These are phyloP conservation scores for Leptopilina syphax DNA, from an alignment of 2,888 invertebrate genomes.

Conservation along the genomic window DNA sequence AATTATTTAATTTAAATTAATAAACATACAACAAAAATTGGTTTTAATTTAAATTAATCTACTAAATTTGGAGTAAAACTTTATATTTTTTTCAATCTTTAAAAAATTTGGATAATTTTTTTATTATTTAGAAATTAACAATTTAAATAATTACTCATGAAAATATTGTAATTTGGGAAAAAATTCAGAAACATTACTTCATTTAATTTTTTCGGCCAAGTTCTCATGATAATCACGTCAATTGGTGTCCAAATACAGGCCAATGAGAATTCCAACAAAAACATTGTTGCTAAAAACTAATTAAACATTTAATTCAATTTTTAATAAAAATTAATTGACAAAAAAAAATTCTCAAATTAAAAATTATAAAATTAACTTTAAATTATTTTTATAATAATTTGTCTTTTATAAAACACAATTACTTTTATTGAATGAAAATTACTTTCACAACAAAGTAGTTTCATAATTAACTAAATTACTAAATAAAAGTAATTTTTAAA, in stretches of 20 bases:
- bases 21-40: not conserved
- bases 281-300: constrained; percentile 68
- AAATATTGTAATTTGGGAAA: not conserved
- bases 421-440: too few species aligned
- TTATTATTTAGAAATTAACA: too few species aligned
- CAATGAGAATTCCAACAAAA: constrained; percentile 67
- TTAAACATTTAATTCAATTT: constrained; percentile 25
- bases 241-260: constrained; percentile 71
- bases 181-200: constrained; percentile 60
- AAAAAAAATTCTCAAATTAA: too few species aligned
- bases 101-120: too few species aligned
- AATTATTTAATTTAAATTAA: not conserved
- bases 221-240: constrained; percentile 63
- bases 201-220: constrained; percentile 58
- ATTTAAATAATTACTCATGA: not conserved
- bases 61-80: too few species aligned
- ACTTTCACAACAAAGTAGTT: too few species aligned
- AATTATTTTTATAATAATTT: too few species aligned
- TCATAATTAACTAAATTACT: too few species aligned
- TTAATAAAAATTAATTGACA: not conserved
- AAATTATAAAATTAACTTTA: too few species aligned
- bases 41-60: not conserved
- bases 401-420: too few species aligned
- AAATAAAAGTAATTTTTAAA: too few species aligned
- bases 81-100: too few species aligned